Conservation (phyloP, 2,113 vertebrate genomes). For the Tursiops truncatus region DNA sequence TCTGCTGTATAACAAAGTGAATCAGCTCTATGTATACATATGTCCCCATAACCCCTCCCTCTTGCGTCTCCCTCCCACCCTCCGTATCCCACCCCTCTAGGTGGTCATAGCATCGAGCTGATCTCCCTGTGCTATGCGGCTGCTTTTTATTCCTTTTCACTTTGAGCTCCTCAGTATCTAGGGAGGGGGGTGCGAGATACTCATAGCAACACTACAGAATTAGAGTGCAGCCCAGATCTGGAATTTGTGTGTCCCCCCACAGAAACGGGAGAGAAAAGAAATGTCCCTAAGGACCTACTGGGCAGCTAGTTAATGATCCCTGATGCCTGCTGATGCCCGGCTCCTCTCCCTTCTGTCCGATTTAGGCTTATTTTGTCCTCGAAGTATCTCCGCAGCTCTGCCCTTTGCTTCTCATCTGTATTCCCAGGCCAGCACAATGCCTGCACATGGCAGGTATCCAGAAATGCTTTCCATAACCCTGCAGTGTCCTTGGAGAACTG, state of each 20-base stretch:
- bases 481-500: not conserved
- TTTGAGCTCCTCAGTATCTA: not conserved
- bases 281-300: rapidly evolving
- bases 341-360: no score
- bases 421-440: not conserved
- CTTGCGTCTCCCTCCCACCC: no score
- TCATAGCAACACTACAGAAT: not conserved
- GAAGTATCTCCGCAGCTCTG: not conserved
- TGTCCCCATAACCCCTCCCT: no score
- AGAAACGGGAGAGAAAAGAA: not conserved
- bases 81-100: no score
- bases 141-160: not conserved
- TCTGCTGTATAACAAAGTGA: no score
- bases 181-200: not conserved
- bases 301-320: not conserved
- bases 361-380: not conserved
- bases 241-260: not conserved
- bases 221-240: not conserved
- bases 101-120: no score
- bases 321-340: not conserved
- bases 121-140: no score
- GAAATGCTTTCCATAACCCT: not conserved
- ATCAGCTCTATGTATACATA: no score
- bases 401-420: not conserved
- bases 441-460: not conserved